phyloP scores from a whole-genome alignment of 2,113 vertebrate species.

The Prunella himalayana region DNA sequence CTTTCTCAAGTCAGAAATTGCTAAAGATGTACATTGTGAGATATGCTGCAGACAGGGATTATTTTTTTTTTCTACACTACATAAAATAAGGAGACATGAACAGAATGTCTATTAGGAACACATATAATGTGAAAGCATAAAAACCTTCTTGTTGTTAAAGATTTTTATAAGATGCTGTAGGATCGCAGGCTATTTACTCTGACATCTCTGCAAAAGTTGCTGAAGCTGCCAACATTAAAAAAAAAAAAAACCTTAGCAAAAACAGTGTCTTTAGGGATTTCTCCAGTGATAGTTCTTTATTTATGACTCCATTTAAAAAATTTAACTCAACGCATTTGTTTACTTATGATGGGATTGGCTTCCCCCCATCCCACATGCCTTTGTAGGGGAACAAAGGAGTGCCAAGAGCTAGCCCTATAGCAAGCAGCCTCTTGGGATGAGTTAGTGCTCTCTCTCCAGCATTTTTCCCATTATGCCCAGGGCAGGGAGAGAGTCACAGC shows the following conservation, averaged over 20 bases:
- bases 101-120: conserved; percentile 41
- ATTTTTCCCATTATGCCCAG: not conserved
- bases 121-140: conserved; percentile 19
- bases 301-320: conserved; percentile 50
- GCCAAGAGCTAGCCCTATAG: not conserved
- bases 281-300: conserved; percentile 19
- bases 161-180: conserved; percentile 9
- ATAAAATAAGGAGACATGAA: conserved; percentile 37
- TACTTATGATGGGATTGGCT: conserved; percentile 8
- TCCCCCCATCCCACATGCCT: not conserved
- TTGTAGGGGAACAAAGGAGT: not conserved
- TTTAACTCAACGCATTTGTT: conserved; percentile 7
- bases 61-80: conserved; percentile 28
- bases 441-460: not conserved
- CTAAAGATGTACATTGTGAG: conserved; percentile 25
- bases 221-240: conserved; percentile 11
- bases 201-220: conserved; percentile 32
- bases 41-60: not conserved
- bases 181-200: conserved; percentile 48
- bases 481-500: not conserved
- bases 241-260: not conserved
- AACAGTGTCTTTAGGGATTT: conserved; percentile 23
- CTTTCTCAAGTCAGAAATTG: not conserved
- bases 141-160: conserved; percentile 13
- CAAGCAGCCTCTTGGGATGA: not conserved